Conservation (phyloP, 2,113 vertebrate genomes). For the Paracanthobrama guichenoti region DNA sequence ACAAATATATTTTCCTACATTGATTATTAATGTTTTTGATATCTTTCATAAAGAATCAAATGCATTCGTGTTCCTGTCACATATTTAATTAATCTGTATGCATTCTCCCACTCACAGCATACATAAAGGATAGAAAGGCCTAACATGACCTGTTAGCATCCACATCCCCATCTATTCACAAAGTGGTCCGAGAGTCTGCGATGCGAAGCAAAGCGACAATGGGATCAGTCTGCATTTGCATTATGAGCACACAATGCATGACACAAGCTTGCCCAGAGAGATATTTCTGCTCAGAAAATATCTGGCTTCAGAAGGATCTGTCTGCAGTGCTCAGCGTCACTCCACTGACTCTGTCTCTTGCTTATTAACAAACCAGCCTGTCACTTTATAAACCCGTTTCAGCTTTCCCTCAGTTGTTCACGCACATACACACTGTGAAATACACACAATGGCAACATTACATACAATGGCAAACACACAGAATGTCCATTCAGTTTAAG, state of each 20-base stretch:
- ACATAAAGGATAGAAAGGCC: slow-evolving; percentile 17
- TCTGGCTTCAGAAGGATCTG: slow-evolving; percentile 49
- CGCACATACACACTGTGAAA: slow-evolving; percentile 17
- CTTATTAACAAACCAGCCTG: slow-evolving; percentile 56
- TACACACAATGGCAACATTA: not conserved
- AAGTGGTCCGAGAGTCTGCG: slow-evolving; percentile 34
- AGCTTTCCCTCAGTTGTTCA: slow-evolving; percentile 13
- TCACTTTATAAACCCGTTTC: slow-evolving; percentile 46
- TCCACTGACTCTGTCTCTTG: slow-evolving; percentile 52
- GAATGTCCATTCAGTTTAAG: not conserved
- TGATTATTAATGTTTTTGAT: slow-evolving; percentile 9
- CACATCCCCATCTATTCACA: slow-evolving; percentile 33
- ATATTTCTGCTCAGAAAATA: slow-evolving; percentile 50
- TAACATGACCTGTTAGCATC: slow-evolving; percentile 34
- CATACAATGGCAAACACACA: not conserved
- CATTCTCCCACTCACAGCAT: not conserved
- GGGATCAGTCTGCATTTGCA: slow-evolving; percentile 57
- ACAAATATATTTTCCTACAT: not conserved
- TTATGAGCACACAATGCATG: slow-evolving; percentile 50
- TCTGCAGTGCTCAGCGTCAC: slow-evolving; percentile 55
- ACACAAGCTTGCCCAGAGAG: slow-evolving; percentile 55
- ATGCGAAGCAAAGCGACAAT: slow-evolving; percentile 52
- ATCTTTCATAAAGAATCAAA: slow-evolving; percentile 19
- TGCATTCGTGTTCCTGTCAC: not conserved
- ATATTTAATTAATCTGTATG: slow-evolving; percentile 28